Evolutionary conservation across 2,113 vertebrate genomes (phyloP), one percentile per base, ranked within the genome.

Genomic region (Myiopsitta monachus): DNA sequence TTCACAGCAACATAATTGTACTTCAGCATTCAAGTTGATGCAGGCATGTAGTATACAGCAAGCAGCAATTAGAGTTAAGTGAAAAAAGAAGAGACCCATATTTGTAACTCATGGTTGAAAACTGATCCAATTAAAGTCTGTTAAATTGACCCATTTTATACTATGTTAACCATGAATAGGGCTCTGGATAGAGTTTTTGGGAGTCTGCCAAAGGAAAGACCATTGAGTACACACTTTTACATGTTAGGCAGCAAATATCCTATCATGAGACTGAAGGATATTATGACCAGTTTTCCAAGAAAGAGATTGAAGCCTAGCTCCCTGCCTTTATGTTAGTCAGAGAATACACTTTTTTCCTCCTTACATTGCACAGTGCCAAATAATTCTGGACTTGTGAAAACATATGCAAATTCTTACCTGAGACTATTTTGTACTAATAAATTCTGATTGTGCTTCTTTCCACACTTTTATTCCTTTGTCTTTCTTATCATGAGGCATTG

Each of bases 111-210:
- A 47, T 90, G 88, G 94, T 93, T 97, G 95, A 96, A 96, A 97
- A 96, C 93, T 93, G 90, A 95, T 97, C 94, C 95, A 94, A 93
- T 92, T 96, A 90, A 88, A 96, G 76, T 88, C 90, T 87, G 80
- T 95, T 94, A 96, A 96, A 96, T 84, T 96, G 88, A 91, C 94
- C 83, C 66, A 87, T 96, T 97, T 96, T 96, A 95, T 92, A 96
- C 92, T 94, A 88, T 24, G 0, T 66, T 97, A 90, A 88, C 61
- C 83, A 92, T 96, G 95, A 96, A 95, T 96, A 95, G 94, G 44
- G 81, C 93, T 82, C 91, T 93, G 92, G 94, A 66, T 78, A 72
- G 90, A 81, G 80, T 11, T 88, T 94, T 87, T 94, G 94, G 83
- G 69, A 82, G 74, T 10, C 76, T 96, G 95, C 93, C 96, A 96